Evolutionary conservation across 2,113 vertebrate species (phyloP), one percentile per base, ranked within the genome.

Genomic region (Solenodon paradoxus): DNA sequence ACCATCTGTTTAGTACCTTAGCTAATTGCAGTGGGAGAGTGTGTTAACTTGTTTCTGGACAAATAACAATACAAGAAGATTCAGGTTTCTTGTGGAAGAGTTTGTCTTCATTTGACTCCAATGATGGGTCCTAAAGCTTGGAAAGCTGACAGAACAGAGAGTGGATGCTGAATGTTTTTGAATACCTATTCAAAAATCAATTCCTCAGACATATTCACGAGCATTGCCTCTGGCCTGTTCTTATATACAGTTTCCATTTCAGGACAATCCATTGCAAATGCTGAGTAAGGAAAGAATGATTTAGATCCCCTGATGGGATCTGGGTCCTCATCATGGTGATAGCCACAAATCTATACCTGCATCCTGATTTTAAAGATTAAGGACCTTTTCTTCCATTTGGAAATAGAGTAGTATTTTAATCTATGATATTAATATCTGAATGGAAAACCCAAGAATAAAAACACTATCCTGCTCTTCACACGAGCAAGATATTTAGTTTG

Each of bases 1-100:
- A 45, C 32, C 51, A 59, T 38, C 8, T 78, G 74, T 90, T 92
- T 90, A 94, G 4, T 61, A 88, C 96, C 94, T 97, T 94, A 97
- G 94, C 69, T 95, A 97, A 96, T 95, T 71, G 86, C 32, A 32
- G 74, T 13, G 20, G 19, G 24, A 51, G 66, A 74, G 12, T 81
- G 6, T 0, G 0, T 64, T 82, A 49, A 20, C 40, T 90, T 59
- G 28, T 71, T 66, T 19, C 68, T 71, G 61, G 30, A 13, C 87
- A 87, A 68, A 32, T 61, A 51, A 38, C 42, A 69, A 35, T 26
- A 45, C 5, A 38, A 35, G 19, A 22, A 79, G 4, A 40, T 32
- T 88, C 55, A 82, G 47, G n/a, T 51, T 42, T 59, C n/a, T 59
- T 64, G 10, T 24, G 47, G 4, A 28, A 77, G 51, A 63, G 15